Evolutionary conservation across 1,140 invertebrate genomes (phyloP), one percentile per base, ranked within the genome.

Genomic region (Drosophila littoralis): DNA sequence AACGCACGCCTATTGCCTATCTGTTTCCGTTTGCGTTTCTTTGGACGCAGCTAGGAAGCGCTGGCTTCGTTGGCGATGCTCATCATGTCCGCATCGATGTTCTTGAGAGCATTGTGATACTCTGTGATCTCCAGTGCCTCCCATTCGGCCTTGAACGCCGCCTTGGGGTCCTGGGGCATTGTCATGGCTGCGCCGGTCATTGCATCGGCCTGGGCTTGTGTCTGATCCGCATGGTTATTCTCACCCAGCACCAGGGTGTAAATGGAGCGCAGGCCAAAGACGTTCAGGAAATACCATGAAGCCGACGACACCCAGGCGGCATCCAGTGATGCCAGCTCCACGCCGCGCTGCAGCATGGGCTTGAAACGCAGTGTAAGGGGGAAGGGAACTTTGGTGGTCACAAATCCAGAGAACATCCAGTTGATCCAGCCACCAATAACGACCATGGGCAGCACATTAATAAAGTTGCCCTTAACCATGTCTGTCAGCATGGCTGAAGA

Each of bases 371-470:
- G 93, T 0, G 99, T 99, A 54, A 99, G 92, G 0, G 99, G 99
- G 93, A 99, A 99, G 68, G 99, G 99, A 12, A 99, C 98, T 94
- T 99, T 99, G 12, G 98, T 99, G 52, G 99, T 99, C 42, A 99
- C 97, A 93, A 99, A 99, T 54, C 99, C 99, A 68, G 98, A 99
- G 93, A 99, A 99, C 94, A 99, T 99, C 99, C 99, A 99, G 92
- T 99, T 99, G 79, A 99, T 99, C 99, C 99, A 99, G 3, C 94
- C 98, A 89, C 98, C 98, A 83, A 99, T 99, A 0, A 99, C 94
- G 73, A 99, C 98, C 98, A 99, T 99, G 1, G 99, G 99, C 64
- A 99, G 93, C 5, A 99, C 98, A 94, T 99, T 99, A 0, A 98
- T 99, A 13, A 99, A 94, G 94, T 99, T 99, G 45, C 98, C 98